Evolutionary conservation across 2,113 vertebrate species (phyloP).

Genomic region (Trichechus manatus): DNA sequence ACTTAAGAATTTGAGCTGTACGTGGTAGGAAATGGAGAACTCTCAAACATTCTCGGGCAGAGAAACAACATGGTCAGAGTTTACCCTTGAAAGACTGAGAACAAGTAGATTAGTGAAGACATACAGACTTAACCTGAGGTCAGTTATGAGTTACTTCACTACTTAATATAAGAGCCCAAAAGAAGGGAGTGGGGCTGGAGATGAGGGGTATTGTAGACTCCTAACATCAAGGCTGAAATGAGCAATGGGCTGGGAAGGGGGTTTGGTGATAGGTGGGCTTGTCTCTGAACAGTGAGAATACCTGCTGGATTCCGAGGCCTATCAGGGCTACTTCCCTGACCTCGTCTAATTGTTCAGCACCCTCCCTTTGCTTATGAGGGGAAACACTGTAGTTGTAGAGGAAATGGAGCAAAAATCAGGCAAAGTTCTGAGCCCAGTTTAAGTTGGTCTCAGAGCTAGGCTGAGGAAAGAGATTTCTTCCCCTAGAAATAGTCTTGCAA

Average conservation of each 20-base stretch:
- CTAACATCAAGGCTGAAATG: background rate
- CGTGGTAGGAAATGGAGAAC: background rate
- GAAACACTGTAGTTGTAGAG: background rate
- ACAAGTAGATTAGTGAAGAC: background rate
- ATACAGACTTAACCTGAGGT: background rate
- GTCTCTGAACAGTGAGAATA: background rate
- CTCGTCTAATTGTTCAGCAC: background rate
- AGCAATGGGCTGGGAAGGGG: background rate
- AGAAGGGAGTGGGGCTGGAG: background rate
- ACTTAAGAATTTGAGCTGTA: no score
- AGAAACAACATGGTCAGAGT: background rate
- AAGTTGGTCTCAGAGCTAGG: background rate
- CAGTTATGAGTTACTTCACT: background rate
- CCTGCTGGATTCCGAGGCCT: background rate
- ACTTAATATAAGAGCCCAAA: background rate
- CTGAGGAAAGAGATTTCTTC: background rate
- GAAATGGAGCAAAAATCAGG: background rate
- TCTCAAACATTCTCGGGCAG: background rate
- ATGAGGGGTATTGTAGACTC: fast-evolving
- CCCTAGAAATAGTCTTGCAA: background rate
- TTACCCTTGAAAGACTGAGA: background rate
- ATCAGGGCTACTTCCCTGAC: background rate
- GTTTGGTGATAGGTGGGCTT: background rate
- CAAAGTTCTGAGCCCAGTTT: background rate
- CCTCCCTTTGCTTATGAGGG: background rate